Evolutionary conservation across 2,888 invertebrate species (phyloP).

Genomic region (Drosophila fulvimacula): DNA sequence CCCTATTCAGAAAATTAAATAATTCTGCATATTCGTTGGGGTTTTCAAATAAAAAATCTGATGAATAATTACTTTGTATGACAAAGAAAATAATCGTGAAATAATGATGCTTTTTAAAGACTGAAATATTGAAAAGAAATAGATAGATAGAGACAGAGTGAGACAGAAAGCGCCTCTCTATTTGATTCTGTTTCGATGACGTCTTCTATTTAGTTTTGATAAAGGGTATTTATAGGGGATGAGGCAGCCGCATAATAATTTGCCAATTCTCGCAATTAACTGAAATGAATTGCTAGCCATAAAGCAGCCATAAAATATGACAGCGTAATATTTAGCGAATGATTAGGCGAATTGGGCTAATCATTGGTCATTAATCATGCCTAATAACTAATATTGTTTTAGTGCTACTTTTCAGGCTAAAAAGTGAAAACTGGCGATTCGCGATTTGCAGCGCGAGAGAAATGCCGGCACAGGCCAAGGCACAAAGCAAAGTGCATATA

Average conservation of each 20-base stretch:
- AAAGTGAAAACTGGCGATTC: conserved; percentile 74
- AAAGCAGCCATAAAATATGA: conserved; percentile 57
- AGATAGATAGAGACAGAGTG: background rate
- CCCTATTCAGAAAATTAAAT: too few species aligned
- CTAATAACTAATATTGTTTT: conserved; percentile 40
- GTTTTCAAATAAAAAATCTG: too few species aligned
- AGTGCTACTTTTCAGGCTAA: conserved; percentile 30
- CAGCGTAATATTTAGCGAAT: conserved; percentile 43
- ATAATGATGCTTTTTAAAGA: background rate
- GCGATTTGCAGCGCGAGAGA: conserved; percentile 4
- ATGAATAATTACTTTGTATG: too few species aligned
- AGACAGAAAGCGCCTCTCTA: background rate
- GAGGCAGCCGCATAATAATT: conserved; percentile 28
- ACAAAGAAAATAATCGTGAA: too few species aligned
- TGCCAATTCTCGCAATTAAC: conserved; percentile 49
- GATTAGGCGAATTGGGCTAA: conserved; percentile 42
- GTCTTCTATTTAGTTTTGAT: background rate
- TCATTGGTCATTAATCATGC: conserved; percentile 48
- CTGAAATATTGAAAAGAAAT: background rate
- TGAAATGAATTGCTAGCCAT: conserved; percentile 51
- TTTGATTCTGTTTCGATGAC: background rate
- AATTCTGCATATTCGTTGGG: too few species aligned
- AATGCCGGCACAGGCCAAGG: conserved; percentile 19
- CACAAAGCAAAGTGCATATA: conserved; percentile 70
- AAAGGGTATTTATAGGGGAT: background rate